Percentiles rank a stretch among this genome's conserved stretches.
These are phyloP conservation scores for Delichon dasypus DNA, from an alignment of 2,797 vertebrate species.

Conservation along the genomic window DNA sequence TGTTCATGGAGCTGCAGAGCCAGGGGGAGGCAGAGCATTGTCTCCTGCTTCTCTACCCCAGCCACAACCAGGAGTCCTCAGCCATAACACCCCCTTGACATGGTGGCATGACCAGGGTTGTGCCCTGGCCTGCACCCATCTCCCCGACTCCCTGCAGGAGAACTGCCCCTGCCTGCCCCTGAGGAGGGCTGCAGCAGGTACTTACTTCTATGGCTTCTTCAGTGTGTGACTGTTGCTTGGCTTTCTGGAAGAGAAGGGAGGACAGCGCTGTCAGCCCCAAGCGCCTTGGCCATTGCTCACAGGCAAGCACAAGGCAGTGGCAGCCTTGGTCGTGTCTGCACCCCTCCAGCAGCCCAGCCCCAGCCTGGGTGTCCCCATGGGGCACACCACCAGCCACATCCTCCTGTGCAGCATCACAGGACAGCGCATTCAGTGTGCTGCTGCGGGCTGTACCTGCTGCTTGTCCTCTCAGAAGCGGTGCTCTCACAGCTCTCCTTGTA, in stretches of 20 bases:
- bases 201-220: conserved; percentile 66
- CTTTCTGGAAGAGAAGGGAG: conserved; percentile 68
- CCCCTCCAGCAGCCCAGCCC: neutral
- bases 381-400: neutral
- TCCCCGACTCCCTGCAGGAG: accelerated
- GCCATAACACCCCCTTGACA: accelerated
- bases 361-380: accelerated
- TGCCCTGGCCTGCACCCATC: neutral
- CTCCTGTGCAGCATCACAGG: neutral
- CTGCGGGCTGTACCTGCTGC: conserved; percentile 73
- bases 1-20: neutral
- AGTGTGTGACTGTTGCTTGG: conserved; percentile 70
- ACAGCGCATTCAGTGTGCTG: accelerated
- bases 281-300: accelerated
- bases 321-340: accelerated
- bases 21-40: neutral
- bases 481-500: conserved; percentile 91
- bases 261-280: neutral
- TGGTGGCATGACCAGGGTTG: accelerated
- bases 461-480: conserved; percentile 67
- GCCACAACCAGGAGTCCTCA: neutral
- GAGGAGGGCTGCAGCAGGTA: neutral
- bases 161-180: neutral
- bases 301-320: accelerated
- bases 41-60: neutral